These are phyloP conservation scores for Agriotes lineatus DNA, from an alignment of 2,888 invertebrate species.

Conservation along the genomic window DNA sequence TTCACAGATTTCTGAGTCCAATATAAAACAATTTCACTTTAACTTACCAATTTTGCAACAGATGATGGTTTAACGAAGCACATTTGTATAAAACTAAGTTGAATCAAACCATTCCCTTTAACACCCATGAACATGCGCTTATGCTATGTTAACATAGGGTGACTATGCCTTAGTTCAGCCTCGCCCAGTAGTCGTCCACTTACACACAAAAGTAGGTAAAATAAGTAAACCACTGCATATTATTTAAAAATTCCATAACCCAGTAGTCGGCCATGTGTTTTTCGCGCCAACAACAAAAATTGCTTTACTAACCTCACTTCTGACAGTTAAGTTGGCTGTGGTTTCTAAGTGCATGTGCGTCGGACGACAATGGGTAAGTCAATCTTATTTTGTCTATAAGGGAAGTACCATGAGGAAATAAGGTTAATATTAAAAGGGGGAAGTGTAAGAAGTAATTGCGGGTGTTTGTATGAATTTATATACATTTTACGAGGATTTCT, in stretches of 20 bases:
- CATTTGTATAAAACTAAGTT: too few relatives aligned
- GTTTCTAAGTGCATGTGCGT: background rate
- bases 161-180: background rate
- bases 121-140: too few relatives aligned
- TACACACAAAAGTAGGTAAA: background rate
- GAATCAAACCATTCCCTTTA: too few relatives aligned
- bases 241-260: background rate
- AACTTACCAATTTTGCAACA: too few relatives aligned
- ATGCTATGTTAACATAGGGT: too few relatives aligned
- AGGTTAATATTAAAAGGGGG: background rate
- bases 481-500: background rate
- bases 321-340: background rate
- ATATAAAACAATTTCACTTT: too few relatives aligned
- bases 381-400: too few relatives aligned
- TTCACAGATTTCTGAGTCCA: too few relatives aligned
- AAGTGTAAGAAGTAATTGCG: background rate
- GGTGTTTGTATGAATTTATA: background rate
- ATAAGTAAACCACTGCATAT: background rate
- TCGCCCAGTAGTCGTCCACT: background rate
- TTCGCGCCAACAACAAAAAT: too few relatives aligned
- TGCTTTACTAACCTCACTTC: background rate
- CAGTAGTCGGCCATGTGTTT: too few relatives aligned
- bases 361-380: background rate
- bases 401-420: too few relatives aligned
- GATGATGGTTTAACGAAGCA: too few relatives aligned